Evolutionary conservation across 2,888 invertebrate genomes (phyloP).

Genomic region (Andrena bucephala): DNA sequence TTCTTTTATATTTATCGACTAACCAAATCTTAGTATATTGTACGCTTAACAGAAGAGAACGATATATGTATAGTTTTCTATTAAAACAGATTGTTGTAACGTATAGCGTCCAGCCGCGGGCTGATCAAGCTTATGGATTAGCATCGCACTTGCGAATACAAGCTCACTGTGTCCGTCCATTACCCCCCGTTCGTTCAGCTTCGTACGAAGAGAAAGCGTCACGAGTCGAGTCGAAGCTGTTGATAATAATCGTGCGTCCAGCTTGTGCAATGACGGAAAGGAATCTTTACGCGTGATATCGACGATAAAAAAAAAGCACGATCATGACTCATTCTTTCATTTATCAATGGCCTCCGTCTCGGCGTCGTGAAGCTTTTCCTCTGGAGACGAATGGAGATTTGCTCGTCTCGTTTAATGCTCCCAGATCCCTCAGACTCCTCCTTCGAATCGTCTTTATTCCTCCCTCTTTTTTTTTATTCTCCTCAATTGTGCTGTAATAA

Average conservation of each 20-base stretch:
- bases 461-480: not conserved
- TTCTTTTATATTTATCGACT: conserved; percentile 76
- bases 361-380: conserved; percentile 34
- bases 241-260: conserved; percentile 21
- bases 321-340: not conserved
- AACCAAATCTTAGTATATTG: conserved; percentile 78
- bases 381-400: not conserved
- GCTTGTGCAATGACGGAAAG: not conserved
- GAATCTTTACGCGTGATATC: not conserved
- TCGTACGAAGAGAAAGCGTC: conserved; percentile 45
- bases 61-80: conserved; percentile 60
- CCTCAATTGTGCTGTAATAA: not conserved
- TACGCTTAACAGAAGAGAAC: conserved; percentile 48
- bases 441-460: not conserved
- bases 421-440: not conserved
- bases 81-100: conserved; percentile 24
- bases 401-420: conserved; percentile 26
- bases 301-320: not conserved
- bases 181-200: conserved; percentile 39
- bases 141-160: not conserved
- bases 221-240: conserved; percentile 24
- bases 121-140: conserved; percentile 21
- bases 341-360: conserved; percentile 57
- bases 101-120: conserved; percentile 33
- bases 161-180: conserved; percentile 51